Evolutionary conservation across 1,140 invertebrate genomes (phyloP), one percentile per base, ranked within the genome.

Genomic region (Bombus fervidus): DNA sequence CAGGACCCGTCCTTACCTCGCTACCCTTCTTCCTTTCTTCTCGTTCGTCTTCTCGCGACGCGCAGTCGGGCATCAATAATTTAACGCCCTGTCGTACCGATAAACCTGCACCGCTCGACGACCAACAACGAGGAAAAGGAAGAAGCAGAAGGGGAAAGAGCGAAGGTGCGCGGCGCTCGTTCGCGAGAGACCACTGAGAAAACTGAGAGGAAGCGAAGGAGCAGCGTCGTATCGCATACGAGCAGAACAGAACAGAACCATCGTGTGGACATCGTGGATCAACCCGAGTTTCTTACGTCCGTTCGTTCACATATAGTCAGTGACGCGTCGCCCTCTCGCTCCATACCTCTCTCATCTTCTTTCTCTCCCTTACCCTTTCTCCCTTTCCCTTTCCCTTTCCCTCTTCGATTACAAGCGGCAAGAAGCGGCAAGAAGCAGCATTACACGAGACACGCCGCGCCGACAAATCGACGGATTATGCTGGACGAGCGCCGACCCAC

Each of bases 391-490:
- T 89, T 87, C 66, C 69, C 84, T 87, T 89, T 87, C 66, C 69
- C 74, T 77, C 83, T 89, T 93, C 94, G 93, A 94, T 94, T 94
- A 94, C 93, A 94, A 94, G 81, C 89, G 79, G 82, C 92, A 94
- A 94, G 92, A 94, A 94, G 83, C 74, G 79, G 69, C 92, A 94
- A 94, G 93, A 94, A 94, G 85, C 80, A 74, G 77, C 92, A 93
- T 94, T 93, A 94, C 93, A 94, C 91, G 92, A 89, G 90, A 93
- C 93, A 92, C 92, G 92, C 81, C 91, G 91, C 88, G 93, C 93
- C 93, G 93, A 94, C 93, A 95, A 94, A 95, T 95, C 93, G 94
- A 93, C 91, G 88, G 91, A 94, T 94, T 95, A 94, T 94, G 91
- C 93, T 88, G 86, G 86, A 89, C 89, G 90, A 89, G 90, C 87